These are phyloP conservation scores for Amblyraja radiata DNA, from an alignment of 2,797 vertebrate genomes.

Conservation along the genomic window DNA sequence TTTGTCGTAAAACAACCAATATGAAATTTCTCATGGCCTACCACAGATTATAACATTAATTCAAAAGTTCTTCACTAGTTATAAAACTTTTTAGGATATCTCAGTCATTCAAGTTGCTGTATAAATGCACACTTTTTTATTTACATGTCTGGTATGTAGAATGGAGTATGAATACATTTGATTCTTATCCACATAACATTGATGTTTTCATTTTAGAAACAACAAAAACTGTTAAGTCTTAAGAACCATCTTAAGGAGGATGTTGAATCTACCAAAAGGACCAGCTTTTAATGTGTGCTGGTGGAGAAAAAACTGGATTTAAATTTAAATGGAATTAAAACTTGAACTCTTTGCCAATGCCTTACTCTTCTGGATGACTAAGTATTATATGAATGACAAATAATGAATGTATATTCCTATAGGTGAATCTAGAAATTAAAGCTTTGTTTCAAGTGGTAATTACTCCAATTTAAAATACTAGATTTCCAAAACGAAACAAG, in stretches of 20 bases:
- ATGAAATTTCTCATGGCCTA: not conserved
- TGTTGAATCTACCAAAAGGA: not conserved
- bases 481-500: not conserved
- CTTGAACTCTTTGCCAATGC: conserved; percentile 54
- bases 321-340: conserved; percentile 47
- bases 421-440: conserved; percentile 45
- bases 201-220: not conserved
- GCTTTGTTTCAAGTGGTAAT: not conserved
- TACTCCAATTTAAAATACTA: not conserved
- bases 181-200: not conserved
- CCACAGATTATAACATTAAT: no score
- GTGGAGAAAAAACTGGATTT: conserved; percentile 52
- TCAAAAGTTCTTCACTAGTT: not conserved
- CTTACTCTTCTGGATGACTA: conserved; percentile 59
- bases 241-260: not conserved
- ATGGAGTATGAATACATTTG: not conserved
- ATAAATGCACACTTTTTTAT: not conserved
- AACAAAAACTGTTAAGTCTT: not conserved
- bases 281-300: conserved; percentile 37
- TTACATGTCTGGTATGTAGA: not conserved
- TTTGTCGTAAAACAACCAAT: not conserved
- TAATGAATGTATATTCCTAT: conserved; percentile 61
- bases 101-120: not conserved
- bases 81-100: not conserved
- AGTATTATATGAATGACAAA: conserved; percentile 38